Evolutionary conservation across 37 sponge, comb jelly and placozoan species (phyloP).

Genomic region (Geodia barretti): DNA sequence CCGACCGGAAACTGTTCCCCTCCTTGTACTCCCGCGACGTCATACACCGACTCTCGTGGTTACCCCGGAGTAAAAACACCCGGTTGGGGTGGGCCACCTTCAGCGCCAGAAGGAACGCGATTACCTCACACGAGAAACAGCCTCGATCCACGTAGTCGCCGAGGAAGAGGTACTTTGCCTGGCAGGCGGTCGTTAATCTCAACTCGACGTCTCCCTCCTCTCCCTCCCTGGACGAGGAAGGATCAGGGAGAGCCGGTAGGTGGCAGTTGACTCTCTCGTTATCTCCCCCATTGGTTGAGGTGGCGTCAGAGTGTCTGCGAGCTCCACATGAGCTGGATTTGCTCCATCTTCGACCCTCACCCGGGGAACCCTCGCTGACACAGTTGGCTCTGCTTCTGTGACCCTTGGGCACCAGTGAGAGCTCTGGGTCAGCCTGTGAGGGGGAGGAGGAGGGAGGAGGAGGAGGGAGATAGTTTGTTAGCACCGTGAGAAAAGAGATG

Average conservation of each 20-base stretch:
- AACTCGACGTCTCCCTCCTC: background rate
- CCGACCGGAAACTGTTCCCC: conserved; percentile 52
- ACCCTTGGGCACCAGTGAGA: background rate
- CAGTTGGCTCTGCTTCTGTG: background rate
- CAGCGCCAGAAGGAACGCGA: conserved; percentile 56
- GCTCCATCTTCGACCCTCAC: conserved; percentile 15
- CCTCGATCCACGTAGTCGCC: conserved; percentile 87
- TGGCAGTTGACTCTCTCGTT: background rate
- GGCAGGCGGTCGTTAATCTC: background rate
- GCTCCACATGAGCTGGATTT: too few relatives aligned
- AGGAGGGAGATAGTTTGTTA: too few relatives aligned
- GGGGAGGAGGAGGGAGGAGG: too few relatives aligned
- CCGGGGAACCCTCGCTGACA: background rate
- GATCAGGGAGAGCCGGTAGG: background rate
- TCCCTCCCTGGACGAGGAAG: background rate
- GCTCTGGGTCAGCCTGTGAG: background rate
- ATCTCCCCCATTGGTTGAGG: background rate
- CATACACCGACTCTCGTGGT: conserved; percentile 81
- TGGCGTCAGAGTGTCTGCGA: background rate
- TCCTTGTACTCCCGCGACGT: conserved; percentile 65
- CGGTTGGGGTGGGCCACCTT: conserved; percentile 64
- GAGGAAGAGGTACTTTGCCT: conserved; percentile 63
- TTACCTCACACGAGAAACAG: conserved; percentile 55
- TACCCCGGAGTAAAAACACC: conserved; percentile 67
- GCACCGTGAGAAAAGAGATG: too few relatives aligned